These are phyloP conservation scores for Nymphalis c-album DNA, from an alignment of 2,888 invertebrate genomes.

Conservation along the genomic window DNA sequence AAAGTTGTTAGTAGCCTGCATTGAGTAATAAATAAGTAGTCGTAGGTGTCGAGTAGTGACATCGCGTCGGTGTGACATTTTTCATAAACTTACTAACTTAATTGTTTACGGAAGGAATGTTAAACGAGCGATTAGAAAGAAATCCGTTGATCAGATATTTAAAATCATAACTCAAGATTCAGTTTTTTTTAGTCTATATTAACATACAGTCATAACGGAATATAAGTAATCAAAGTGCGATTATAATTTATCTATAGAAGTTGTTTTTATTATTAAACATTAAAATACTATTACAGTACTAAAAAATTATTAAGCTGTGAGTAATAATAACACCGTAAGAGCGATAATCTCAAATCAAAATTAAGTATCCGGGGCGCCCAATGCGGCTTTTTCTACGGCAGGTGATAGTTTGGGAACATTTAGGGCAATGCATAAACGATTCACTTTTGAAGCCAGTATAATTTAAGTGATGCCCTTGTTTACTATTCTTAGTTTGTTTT, in stretches of 20 bases:
- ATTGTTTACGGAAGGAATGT: neutral
- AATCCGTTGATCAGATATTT: neutral
- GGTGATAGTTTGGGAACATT: constrained; percentile 34
- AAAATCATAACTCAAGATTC: neutral
- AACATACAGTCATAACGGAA: neutral
- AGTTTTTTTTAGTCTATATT: neutral
- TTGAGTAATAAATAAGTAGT: constrained; percentile 45
- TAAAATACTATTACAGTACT: neutral
- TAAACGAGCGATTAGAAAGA: constrained; percentile 6
- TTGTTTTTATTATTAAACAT: neutral
- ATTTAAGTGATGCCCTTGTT: constrained; percentile 33
- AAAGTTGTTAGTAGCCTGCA: constrained; percentile 46
- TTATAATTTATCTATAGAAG: neutral
- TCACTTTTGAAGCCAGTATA: constrained; percentile 30
- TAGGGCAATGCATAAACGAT: constrained; percentile 35
- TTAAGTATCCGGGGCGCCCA: neutral
- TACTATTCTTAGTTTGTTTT: constrained; percentile 36
- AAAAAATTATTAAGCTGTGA: neutral
- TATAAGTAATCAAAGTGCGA: neutral
- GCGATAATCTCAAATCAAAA: constrained; percentile 10
- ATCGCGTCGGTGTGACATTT: constrained; percentile 22
- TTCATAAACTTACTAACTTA: constrained; percentile 22
- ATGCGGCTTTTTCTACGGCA: constrained; percentile 28
- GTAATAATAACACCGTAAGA: neutral
- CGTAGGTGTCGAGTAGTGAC: constrained; percentile 32